Percentiles rank a stretch among this genome's conserved stretches.
Evolutionary conservation across 2,113 vertebrate species (phyloP).

Genomic region (Neotoma lepida): DNA sequence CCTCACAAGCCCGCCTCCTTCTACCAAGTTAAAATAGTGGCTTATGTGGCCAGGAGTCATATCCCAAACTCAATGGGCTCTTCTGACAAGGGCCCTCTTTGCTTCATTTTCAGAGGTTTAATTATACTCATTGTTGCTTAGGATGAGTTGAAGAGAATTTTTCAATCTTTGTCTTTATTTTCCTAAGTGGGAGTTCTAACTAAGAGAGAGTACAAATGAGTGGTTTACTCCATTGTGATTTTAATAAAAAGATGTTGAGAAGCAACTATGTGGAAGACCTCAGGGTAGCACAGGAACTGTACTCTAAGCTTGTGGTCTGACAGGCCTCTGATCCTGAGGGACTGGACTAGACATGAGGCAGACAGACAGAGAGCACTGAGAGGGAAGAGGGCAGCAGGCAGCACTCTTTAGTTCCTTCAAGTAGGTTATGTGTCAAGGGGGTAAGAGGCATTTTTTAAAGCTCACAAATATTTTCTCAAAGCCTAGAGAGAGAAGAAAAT

Average conservation of each 20-base stretch:
- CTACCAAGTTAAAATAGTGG: background rate
- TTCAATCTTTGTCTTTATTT: background rate
- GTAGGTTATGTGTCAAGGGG: background rate
- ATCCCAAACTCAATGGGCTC: background rate
- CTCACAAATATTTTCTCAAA: constrained; percentile 4
- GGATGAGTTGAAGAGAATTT: background rate
- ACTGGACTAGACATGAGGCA: background rate
- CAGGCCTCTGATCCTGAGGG: background rate
- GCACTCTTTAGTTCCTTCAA: background rate
- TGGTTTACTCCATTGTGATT: background rate
- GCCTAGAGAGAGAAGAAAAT: constrained; percentile 34
- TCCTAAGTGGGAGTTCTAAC: background rate
- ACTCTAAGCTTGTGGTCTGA: background rate
- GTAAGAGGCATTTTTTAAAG: background rate
- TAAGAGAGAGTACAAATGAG: background rate
- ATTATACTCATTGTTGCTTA: background rate
- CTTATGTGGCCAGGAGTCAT: background rate
- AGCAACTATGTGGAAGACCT: background rate
- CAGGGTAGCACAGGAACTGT: background rate
- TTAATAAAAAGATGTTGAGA: constrained; percentile 25
- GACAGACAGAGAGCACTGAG: background rate
- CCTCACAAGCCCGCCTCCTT: background rate
- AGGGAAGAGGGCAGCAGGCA: rapidly evolving
- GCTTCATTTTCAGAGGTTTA: background rate
- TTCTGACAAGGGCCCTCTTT: constrained; percentile 41